These are phyloP conservation scores for Plutella xylostella DNA, from an alignment of 2,888 invertebrate genomes.

Conservation along the genomic window DNA sequence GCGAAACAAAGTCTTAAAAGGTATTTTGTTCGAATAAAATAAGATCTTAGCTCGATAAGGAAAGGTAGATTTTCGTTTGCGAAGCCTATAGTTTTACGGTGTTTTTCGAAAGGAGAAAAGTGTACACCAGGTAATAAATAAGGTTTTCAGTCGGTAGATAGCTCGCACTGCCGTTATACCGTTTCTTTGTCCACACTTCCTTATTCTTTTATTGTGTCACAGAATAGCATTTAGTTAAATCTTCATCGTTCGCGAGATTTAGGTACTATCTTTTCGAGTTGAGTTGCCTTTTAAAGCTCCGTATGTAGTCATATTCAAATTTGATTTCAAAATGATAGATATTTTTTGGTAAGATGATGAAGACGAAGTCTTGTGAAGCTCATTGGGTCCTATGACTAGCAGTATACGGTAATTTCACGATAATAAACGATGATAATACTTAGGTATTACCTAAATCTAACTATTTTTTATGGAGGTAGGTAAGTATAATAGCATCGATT, in stretches of 20 bases:
- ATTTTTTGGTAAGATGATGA: too few relatives aligned
- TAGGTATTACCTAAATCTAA: too few relatives aligned
- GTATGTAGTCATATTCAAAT: too few relatives aligned
- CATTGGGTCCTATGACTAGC: too few relatives aligned
- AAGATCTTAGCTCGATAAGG: background rate
- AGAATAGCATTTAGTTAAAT: constrained; percentile 20
- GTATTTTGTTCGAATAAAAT: background rate
- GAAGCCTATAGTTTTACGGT: background rate
- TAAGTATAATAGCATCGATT: too few relatives aligned
- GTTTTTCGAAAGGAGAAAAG: background rate
- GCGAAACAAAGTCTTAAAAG: background rate
- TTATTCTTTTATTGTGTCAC: constrained; percentile 22
- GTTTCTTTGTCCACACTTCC: constrained; percentile 20
- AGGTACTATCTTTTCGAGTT: too few relatives aligned
- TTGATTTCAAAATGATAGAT: too few relatives aligned
- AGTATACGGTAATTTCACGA: too few relatives aligned
- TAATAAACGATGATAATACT: too few relatives aligned
- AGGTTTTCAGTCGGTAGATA: constrained; percentile 16
- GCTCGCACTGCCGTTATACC: constrained; percentile 12
- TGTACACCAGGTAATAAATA: constrained; percentile 21
- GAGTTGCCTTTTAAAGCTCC: too few relatives aligned
- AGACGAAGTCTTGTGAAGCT: too few relatives aligned
- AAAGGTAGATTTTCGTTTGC: background rate
- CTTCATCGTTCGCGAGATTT: constrained; percentile 20
- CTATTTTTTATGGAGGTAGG: too few relatives aligned